These are phyloP conservation scores for Cnemophilus loriae DNA, from an alignment of 2,113 vertebrate genomes.

Conservation along the genomic window DNA sequence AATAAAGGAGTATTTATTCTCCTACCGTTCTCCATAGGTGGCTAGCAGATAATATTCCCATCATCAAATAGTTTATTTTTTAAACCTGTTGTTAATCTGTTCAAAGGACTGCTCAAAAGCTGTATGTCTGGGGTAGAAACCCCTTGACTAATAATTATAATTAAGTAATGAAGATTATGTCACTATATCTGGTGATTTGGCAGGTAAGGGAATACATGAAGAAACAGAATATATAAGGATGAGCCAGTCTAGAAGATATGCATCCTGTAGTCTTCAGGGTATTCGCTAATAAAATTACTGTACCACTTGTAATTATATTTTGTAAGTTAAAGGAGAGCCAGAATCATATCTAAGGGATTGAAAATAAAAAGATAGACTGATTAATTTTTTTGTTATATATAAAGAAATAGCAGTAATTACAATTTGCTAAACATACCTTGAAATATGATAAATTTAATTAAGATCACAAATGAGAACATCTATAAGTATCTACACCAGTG, in stretches of 20 bases:
- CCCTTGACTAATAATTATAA: conserved; percentile 36
- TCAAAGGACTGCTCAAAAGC: not conserved
- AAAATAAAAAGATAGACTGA: conserved; percentile 3
- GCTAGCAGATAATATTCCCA: not conserved
- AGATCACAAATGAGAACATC: not conserved
- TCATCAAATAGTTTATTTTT: not conserved
- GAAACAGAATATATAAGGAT: conserved; percentile 26
- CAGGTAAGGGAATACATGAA: conserved; percentile 35
- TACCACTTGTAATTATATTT: conserved; percentile 48
- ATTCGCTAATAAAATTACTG: conserved; percentile 48
- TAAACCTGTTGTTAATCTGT: not conserved
- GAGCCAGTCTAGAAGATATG: not conserved
- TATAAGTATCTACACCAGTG: not conserved
- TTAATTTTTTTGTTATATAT: not conserved
- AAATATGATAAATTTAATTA: not conserved
- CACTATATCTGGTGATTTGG: conserved; percentile 16
- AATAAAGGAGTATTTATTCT: not conserved
- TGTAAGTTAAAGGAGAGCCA: conserved; percentile 12
- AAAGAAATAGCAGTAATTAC: conserved; percentile 18
- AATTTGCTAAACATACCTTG: not conserved
- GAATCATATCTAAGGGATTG: not conserved
- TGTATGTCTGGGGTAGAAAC: not conserved
- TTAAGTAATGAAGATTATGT: conserved; percentile 50
- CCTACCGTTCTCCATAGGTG: not conserved
- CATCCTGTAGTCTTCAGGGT: not conserved